Base-by-base conservation (phyloP, 2,797 vertebrate species). In the Mormyrus proboscirostris region DNA sequence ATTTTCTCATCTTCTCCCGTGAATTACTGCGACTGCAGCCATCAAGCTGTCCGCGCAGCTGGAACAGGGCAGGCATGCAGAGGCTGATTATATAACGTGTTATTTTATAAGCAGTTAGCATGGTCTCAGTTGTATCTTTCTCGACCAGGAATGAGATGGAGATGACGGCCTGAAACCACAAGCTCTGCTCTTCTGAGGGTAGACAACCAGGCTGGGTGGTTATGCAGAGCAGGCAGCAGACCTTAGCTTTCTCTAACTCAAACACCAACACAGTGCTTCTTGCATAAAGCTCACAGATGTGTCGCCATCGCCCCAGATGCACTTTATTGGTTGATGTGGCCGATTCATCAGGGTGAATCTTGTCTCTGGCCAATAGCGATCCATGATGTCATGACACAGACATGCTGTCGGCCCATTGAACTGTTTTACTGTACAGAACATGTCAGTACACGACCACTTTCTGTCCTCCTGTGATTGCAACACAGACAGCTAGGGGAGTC, bases 291-390 rank as follows among this genome's bases (percentile, higher is more conserved):
- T 49, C 79, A 92, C 90, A 93, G 92, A 92, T 94, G 93, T 88
- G 93, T 84, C 73, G 91, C 87, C 90, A 59, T 91, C 92, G 91
- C 89, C 90, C 76, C 92, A 93, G 89, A 92, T 94, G 91, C 92
- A 93, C 91, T 92, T 89, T 76, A 91, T 92, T 93, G 91, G 91
- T 76, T 91, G 87, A 33, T 91, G 93, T 87, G 90, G 88, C 44
- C 83, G 29, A 87, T 83, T 89, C 86, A 89, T 88, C 90, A 92
- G 90, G 76, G 91, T 88, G 91, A 89, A 92, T 89, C 89, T 22
- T 25, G 89, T 91, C 89, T 51, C 89, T 73, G 86, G 89, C 65
- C 90, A 88, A 87, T 57, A 90, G 91, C 65, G 85, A 88, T 83
- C 86, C 76, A 87, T 90, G 89, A 91, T 91, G 90, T 90, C 87